phyloP scores from a whole-genome alignment of 1,140 invertebrate species.

The Belonocnema kinseyi region DNA sequence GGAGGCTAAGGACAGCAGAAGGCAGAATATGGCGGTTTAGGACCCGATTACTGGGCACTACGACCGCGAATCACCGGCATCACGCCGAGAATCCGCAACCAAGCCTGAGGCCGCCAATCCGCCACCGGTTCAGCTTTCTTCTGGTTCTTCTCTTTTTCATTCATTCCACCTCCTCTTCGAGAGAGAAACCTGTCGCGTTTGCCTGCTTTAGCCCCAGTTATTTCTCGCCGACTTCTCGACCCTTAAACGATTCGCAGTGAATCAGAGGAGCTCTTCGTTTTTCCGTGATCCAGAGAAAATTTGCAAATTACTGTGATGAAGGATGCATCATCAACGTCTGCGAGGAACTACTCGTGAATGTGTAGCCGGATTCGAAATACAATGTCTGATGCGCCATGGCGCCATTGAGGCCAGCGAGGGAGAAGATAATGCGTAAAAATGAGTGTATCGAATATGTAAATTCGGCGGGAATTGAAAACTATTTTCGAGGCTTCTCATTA shows the following conservation, averaged over 20 bases:
- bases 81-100: slow-evolving; percentile 73
- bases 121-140: slow-evolving; percentile 60
- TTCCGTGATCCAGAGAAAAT: slow-evolving; percentile 61
- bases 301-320: slow-evolving; percentile 71
- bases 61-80: slow-evolving; percentile 75
- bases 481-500: background rate
- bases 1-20: slow-evolving; percentile 54
- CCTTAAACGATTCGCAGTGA: slow-evolving; percentile 35
- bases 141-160: slow-evolving; percentile 36
- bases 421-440: background rate
- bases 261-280: slow-evolving; percentile 49
- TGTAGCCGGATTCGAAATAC: slow-evolving; percentile 17
- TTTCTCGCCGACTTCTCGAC: slow-evolving; percentile 42
- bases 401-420: slow-evolving; percentile 35
- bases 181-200: slow-evolving; percentile 1
- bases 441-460: slow-evolving; percentile 2
- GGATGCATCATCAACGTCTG: slow-evolving; percentile 53
- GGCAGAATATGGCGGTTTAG: slow-evolving; percentile 66
- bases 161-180: slow-evolving; percentile 33
- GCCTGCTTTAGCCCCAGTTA: slow-evolving; percentile 19
- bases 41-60: slow-evolving; percentile 73
- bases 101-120: slow-evolving; percentile 75
- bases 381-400: slow-evolving; percentile 44
- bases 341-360: slow-evolving; percentile 49
- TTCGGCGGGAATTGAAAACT: background rate